Evolutionary conservation across 2,888 invertebrate species (phyloP), one percentile per base, ranked within the genome.

Genomic region (Blastobasis adustella): DNA sequence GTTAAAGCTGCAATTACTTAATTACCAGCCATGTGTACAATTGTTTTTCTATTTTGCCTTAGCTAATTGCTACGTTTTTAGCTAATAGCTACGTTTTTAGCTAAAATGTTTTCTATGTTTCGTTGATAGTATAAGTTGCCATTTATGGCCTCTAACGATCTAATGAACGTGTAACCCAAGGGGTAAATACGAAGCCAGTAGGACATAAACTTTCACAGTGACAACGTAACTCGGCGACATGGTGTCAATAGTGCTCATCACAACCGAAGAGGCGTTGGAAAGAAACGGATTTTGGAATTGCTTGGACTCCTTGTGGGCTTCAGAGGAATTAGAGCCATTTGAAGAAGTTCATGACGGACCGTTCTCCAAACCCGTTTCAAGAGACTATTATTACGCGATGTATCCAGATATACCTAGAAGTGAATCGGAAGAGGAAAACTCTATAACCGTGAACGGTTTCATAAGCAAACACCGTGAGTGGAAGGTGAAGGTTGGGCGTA

Each of bases 401-500:
- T 73, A 72, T 56, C 86, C 86, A 1, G 86, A 87, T 46, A 84
- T 88, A 70, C 77, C 79, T 1, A 71, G 86, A 66, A 87, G 88
- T 58, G 86, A 86, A 65, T 87, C 87, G 0, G 88, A 88, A 50
- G 88, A 86, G 39, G 87, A 87, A 57, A 79, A 70, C 52, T 76
- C 84, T 1, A 56, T 85, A 43, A 80, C 78, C 47, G 57, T 86
- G 6, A 73, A 64, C 39, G 86, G 84, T 40, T 87, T 87, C 61
- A 66, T 62, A 60, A 68, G 54, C 38, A 87, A 86, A 66, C 79
- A 85, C 53, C 60, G 63, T 44, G 74, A 83, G 56, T 84, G 87
- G 84, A 79, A 78, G 64, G 72, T 79, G 1, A 87, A 82, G 57
- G 71, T 84, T 58, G 61, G 65, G 41, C 65, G 84, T 44, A 75